phyloP scores from a whole-genome alignment of 2,888 invertebrate species.

The Coenonympha arcania region DNA sequence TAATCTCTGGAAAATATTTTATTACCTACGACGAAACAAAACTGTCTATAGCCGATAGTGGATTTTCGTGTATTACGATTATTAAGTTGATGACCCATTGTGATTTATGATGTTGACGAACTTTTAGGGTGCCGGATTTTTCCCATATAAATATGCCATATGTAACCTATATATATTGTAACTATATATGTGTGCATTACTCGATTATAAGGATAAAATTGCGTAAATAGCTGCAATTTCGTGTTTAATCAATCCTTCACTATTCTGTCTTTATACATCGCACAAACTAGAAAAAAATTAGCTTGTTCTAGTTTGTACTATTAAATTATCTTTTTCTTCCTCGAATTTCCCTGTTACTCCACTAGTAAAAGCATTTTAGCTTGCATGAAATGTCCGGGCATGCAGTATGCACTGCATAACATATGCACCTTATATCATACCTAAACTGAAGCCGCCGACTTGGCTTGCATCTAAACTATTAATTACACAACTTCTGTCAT shows the following conservation, averaged over 20 bases:
- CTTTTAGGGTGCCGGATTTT: conserved; percentile 1
- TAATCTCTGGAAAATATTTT: neutral
- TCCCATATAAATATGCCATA: neutral
- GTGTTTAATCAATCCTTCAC: no score
- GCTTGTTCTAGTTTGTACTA: no score
- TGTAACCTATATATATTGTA: no score
- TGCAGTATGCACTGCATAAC: neutral
- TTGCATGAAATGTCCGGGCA: no score
- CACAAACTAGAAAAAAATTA: no score
- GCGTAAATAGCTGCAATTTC: no score
- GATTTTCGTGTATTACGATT: conserved; percentile 12
- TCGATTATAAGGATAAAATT: no score
- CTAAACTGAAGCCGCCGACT: neutral
- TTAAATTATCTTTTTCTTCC: no score
- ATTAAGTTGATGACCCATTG: conserved; percentile 15
- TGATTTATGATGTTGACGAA: conserved; percentile 11
- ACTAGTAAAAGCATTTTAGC: no score
- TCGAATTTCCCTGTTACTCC: no score
- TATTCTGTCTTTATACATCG: no score
- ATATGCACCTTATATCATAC: neutral
- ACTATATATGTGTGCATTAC: no score
- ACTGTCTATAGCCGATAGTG: neutral
- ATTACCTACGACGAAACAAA: neutral
- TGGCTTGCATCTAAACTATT: conserved; percentile 7
- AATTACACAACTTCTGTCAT: conserved; percentile 19